Percentiles rank a stretch among this genome's conserved stretches.
phyloP scores from a whole-genome alignment of 1,140 invertebrate species.

The Teleogryllus occipitalis region DNA sequence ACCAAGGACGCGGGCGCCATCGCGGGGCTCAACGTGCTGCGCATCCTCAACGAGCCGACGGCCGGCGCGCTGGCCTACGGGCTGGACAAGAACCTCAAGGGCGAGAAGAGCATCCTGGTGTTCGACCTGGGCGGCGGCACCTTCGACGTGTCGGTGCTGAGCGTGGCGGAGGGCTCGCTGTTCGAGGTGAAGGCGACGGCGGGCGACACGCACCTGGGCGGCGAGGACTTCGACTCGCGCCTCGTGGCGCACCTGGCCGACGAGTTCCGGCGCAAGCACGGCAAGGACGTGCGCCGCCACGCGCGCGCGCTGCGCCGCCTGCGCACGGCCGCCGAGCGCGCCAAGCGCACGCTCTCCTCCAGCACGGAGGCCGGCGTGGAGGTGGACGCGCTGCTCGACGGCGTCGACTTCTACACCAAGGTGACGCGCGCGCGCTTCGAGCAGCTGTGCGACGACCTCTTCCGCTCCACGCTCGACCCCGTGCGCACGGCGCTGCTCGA shows the following conservation, averaged over 20 bases:
- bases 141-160: conserved; percentile 79
- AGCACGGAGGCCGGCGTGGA: conserved; percentile 48
- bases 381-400: conserved; percentile 47
- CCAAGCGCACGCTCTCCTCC: conserved; percentile 48
- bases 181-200: conserved; percentile 74
- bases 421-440: conserved; percentile 53
- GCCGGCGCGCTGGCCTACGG: conserved; percentile 78
- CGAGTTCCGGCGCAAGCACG: conserved; percentile 46
- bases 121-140: conserved; percentile 69
- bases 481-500: conserved; percentile 62
- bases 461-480: conserved; percentile 47
- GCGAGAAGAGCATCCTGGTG: conserved; percentile 63
- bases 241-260: conserved; percentile 69
- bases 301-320: conserved; percentile 49
- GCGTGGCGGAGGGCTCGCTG: conserved; percentile 74
- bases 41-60: conserved; percentile 71
- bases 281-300: conserved; percentile 41
- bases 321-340: conserved; percentile 53
- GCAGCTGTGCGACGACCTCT: conserved; percentile 52
- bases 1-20: conserved; percentile 70
- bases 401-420: conserved; percentile 52
- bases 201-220: conserved; percentile 63
- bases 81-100: conserved; percentile 71
- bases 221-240: conserved; percentile 76
- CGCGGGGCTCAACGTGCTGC: conserved; percentile 67